Percentiles rank a stretch among this genome's conserved stretches.
Conservation (phyloP, 2,888 invertebrate species). For the Oscheius sp. region DNA sequence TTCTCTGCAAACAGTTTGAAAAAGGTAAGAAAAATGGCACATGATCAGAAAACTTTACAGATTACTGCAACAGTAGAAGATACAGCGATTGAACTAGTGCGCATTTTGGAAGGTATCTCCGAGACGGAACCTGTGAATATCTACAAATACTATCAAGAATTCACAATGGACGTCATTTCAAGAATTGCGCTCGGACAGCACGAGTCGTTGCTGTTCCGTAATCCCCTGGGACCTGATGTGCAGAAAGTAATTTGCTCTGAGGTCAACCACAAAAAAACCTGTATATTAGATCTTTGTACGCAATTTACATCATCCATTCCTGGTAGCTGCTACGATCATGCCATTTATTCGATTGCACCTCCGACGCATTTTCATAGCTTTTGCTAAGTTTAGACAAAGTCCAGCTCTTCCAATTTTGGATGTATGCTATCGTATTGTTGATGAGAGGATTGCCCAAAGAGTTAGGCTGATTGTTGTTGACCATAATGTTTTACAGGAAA, state of each 20-base stretch:
- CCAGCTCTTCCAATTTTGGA: slow-evolving; percentile 19
- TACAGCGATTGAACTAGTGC: slow-evolving; percentile 73
- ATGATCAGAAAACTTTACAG: slow-evolving; percentile 46
- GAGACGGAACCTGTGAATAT: slow-evolving; percentile 73
- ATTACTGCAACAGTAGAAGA: slow-evolving; percentile 75
- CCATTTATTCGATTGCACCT: background rate
- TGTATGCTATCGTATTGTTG: slow-evolving; percentile 23
- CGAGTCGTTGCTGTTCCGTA: slow-evolving; percentile 47
- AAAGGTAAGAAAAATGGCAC: slow-evolving; percentile 64
- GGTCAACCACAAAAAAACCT: too few species aligned
- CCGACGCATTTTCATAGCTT: slow-evolving; percentile 30
- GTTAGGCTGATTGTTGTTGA: too few species aligned
- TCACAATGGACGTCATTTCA: slow-evolving; percentile 77
- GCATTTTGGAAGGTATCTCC: slow-evolving; percentile 72
- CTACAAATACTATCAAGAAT: slow-evolving; percentile 74
- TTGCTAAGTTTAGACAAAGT: background rate
- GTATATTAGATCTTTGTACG: slow-evolving; percentile 2
- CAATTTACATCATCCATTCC: background rate
- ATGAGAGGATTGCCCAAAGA: slow-evolving; percentile 43
- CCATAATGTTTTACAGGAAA: slow-evolving; percentile 28
- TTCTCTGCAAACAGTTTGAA: slow-evolving; percentile 77
- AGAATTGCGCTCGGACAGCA: slow-evolving; percentile 75
- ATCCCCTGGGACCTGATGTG: slow-evolving; percentile 36
- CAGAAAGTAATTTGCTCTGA: slow-evolving; percentile 10
- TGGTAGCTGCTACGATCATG: slow-evolving; percentile 6